These are phyloP conservation scores for Macrosteles quadrilineatus DNA, from an alignment of 1,140 invertebrate species.

Conservation along the genomic window DNA sequence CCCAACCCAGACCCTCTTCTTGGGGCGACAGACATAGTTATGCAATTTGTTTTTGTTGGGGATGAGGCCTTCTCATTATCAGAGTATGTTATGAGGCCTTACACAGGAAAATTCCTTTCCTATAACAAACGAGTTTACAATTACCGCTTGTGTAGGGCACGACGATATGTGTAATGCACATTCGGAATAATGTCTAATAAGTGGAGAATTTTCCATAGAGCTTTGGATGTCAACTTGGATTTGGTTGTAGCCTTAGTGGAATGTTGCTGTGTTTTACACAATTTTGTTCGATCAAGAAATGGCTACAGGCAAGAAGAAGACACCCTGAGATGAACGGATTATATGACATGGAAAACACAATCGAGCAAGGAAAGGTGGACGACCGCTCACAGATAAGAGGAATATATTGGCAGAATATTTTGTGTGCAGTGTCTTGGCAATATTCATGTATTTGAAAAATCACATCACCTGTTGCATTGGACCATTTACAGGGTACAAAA, in stretches of 20 bases:
- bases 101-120: slow-evolving; percentile 34
- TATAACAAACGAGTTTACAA: slow-evolving; percentile 46
- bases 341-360: slow-evolving; percentile 3
- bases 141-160: slow-evolving; percentile 48
- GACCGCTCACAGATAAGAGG: background rate
- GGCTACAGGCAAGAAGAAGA: slow-evolving; percentile 35
- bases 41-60: slow-evolving; percentile 34
- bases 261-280: slow-evolving; percentile 41
- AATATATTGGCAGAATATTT: background rate
- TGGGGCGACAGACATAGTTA: background rate
- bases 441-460: no score
- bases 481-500: no score
- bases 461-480: no score
- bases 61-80: slow-evolving; percentile 43
- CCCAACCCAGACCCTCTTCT: background rate
- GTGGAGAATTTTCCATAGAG: slow-evolving; percentile 42
- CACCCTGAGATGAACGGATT: slow-evolving; percentile 23
- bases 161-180: slow-evolving; percentile 46
- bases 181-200: slow-evolving; percentile 44
- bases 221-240: slow-evolving; percentile 36
- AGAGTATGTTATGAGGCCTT: background rate
- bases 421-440: no score
- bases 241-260: slow-evolving; percentile 38
- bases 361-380: background rate
- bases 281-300: slow-evolving; percentile 39